Percentiles rank a stretch among this genome's conserved stretches.
These are phyloP conservation scores for Drosophila vallismaia DNA, from an alignment of 2,888 invertebrate species.

Conservation along the genomic window DNA sequence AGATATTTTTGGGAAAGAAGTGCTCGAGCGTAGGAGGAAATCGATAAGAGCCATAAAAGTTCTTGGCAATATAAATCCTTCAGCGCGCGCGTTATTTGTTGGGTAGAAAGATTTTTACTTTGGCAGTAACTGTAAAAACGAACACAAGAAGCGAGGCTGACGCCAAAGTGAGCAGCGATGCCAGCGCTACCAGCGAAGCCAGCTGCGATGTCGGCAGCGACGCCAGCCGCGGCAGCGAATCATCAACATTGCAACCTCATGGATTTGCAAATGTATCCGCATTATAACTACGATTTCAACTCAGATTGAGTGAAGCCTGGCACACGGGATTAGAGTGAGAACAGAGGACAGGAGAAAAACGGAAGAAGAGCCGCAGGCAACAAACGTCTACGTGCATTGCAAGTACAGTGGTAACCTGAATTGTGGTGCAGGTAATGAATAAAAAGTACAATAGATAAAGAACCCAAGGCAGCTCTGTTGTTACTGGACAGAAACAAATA, in stretches of 20 bases:
- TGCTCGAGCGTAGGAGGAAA: constrained; percentile 32
- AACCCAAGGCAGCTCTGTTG: not conserved
- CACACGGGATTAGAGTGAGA: constrained; percentile 3
- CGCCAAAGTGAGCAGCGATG: constrained; percentile 13
- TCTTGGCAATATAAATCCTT: constrained; percentile 58
- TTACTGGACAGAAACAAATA: not conserved
- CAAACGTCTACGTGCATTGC: constrained; percentile 2
- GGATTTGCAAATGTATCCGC: constrained; percentile 13
- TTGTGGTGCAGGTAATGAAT: not conserved
- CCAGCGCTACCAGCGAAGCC: not conserved
- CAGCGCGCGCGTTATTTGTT: constrained; percentile 15
- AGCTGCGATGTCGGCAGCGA: not conserved
- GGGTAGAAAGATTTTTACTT: constrained; percentile 47
- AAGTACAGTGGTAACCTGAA: constrained; percentile 13
- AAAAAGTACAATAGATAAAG: not conserved
- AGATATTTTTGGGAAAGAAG: constrained; percentile 3
- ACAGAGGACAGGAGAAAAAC: not conserved
- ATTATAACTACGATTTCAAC: constrained; percentile 7
- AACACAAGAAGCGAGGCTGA: constrained; percentile 47
- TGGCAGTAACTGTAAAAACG: constrained; percentile 62
- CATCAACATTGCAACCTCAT: constrained; percentile 6
- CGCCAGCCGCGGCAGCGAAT: not conserved
- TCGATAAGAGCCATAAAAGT: constrained; percentile 67
- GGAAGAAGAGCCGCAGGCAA: constrained; percentile 13
- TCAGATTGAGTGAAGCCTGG: constrained; percentile 1